These are phyloP conservation scores for Akabosia matsudoensis DNA, from an alignment of 1,140 invertebrate species.

Conservation along the genomic window DNA sequence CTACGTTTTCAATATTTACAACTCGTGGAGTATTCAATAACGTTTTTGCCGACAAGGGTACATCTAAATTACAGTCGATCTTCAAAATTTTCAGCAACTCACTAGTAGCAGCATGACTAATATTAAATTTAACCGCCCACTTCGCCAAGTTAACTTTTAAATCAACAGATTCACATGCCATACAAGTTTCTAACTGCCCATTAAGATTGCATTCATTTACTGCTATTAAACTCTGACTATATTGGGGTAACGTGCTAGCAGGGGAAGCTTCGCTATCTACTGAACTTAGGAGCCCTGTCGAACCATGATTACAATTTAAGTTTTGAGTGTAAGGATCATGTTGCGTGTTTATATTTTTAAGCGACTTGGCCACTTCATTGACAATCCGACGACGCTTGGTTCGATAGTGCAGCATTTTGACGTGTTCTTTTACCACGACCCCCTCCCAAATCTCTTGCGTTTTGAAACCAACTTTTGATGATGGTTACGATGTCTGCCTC, in stretches of 20 bases:
- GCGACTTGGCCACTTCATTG: background rate
- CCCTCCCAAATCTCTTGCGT: background rate
- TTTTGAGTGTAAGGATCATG: background rate
- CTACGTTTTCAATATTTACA: conserved; percentile 17
- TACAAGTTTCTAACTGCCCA: background rate
- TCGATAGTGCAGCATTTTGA: background rate
- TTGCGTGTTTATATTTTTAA: no score
- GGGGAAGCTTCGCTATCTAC: background rate
- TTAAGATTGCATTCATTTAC: background rate
- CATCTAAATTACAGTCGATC: background rate
- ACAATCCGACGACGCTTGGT: background rate
- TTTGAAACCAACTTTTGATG: background rate
- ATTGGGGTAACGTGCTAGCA: background rate
- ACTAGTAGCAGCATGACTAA: background rate
- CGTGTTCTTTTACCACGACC: background rate
- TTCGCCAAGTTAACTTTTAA: background rate
- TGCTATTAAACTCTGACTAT: background rate
- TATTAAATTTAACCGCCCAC: conserved; percentile 28
- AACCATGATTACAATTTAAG: no score
- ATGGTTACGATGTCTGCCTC: background rate
- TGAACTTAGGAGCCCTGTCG: background rate
- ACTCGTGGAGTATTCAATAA: conserved; percentile 34
- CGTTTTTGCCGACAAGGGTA: conserved; percentile 22
- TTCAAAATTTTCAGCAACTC: conserved; percentile 22
- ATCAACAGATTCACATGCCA: background rate